Evolutionary conservation across 2,888 invertebrate genomes (phyloP), one percentile per base, ranked within the genome.

Genomic region (Ectemnius lituratus): DNA sequence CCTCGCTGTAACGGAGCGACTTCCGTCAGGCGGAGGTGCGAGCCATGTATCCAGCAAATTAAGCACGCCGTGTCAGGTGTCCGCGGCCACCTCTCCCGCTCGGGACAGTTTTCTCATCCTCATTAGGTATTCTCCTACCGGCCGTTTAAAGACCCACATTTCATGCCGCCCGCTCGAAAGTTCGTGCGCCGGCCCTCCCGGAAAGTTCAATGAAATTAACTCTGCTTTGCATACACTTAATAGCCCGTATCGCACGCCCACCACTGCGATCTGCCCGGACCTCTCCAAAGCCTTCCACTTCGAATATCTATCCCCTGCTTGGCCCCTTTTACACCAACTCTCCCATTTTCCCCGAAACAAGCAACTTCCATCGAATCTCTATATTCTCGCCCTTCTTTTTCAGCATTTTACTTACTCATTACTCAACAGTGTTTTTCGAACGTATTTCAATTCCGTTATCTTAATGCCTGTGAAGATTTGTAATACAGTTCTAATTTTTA

Each of bases 141-240:
- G 79, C 75, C 78, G 81, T 80, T 81, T 84, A 79, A 80, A 82
- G 66, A 78, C 67, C 77, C 79, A 79, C 82, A 82, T 83, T 85
- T 86, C 84, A 82, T 82, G 79, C 78, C 76, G 71, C 75, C 77
- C 75, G 75, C 67, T 70, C 76, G 73, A 82, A 85, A 85, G 78
- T 85, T 85, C 80, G 79, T 68, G 73, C 5, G 52, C 52, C 5
- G 62, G 45, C 73, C 59, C 78, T 69, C 77, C 77, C 75, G 79
- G 83, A 82, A 86, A 87, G 86, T 87, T 87, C 85, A 86, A 87
- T 86, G 85, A 87, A 86, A 87, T 88, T 87, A 87, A 87, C 84
- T 87, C 83, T 80, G 85, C 82, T 87, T 85, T 84, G 84, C 85
- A 84, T 87, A 85, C 83, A 84, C 83, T 87, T 86, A 85, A 86